Evolutionary conservation across 2,888 invertebrate species (phyloP).

Genomic region (Merodon equestris): DNA sequence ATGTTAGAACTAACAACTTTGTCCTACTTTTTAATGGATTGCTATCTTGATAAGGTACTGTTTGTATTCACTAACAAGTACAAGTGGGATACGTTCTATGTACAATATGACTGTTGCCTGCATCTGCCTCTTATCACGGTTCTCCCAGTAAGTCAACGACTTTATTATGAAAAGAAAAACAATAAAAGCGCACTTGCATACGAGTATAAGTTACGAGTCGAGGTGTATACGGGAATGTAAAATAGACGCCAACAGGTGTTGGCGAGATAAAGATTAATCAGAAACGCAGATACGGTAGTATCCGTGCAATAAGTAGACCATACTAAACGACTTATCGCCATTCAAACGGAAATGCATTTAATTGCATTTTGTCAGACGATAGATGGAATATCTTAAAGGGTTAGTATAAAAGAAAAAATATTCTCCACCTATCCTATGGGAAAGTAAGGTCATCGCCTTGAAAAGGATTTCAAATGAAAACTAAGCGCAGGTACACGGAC

Average conservation of each 20-base stretch:
- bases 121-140: conserved; percentile 38
- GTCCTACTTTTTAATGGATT: conserved; percentile 51
- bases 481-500: background rate
- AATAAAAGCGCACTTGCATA: conserved; percentile 12
- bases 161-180: conserved; percentile 12
- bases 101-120: background rate
- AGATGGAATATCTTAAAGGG: background rate
- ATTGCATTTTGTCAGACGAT: conserved; percentile 56
- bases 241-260: conserved; percentile 39
- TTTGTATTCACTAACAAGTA: conserved; percentile 38
- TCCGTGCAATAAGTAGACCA: too few relatives aligned
- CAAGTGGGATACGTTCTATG: background rate
- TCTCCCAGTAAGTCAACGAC: conserved; percentile 42
- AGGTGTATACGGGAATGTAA: background rate
- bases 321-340: conserved; percentile 29
- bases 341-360: conserved; percentile 49
- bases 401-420: background rate
- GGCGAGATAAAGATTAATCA: conserved; percentile 34
- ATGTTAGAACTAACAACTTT: conserved; percentile 38
- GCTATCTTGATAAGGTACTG: conserved; percentile 52
- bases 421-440: too few relatives aligned
- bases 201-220: too few relatives aligned
- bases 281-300: background rate
- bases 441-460: conserved; percentile 42
- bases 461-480: conserved; percentile 20